Percentiles rank a stretch among this genome's conserved stretches.
phyloP scores from a whole-genome alignment of 2,113 vertebrate species.

The Aegotheles bennettii region DNA sequence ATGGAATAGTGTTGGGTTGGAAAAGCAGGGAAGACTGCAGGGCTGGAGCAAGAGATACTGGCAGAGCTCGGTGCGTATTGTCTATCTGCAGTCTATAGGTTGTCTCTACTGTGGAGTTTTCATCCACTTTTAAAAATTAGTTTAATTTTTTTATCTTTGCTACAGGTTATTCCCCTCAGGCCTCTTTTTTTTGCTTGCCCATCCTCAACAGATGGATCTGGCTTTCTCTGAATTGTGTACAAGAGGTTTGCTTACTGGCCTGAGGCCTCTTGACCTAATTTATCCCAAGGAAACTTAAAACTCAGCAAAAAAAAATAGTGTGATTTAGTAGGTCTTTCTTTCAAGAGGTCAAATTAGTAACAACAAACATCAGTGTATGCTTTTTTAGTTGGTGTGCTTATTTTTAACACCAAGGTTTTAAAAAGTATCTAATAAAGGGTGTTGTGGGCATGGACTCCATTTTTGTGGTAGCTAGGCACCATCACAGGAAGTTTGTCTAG shows the following conservation, averaged over 20 bases:
- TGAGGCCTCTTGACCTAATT: constrained; percentile 26
- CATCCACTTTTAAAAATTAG: background rate
- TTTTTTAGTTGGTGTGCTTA: background rate
- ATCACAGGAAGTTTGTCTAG: background rate
- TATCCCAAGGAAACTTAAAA: background rate
- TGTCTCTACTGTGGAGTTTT: background rate
- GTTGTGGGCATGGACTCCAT: background rate
- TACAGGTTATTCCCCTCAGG: background rate
- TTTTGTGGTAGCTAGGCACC: background rate
- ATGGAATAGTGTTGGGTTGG: background rate
- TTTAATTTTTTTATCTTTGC: background rate
- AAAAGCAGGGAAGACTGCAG: background rate
- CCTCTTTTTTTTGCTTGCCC: background rate
- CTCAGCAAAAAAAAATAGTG: background rate
- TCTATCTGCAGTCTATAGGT: background rate
- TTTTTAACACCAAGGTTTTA: background rate
- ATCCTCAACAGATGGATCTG: background rate
- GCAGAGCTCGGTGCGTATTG: background rate
- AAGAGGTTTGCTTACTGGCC: background rate
- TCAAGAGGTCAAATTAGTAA: background rate
- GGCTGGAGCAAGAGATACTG: background rate
- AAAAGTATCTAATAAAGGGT: background rate
- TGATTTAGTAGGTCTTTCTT: background rate
- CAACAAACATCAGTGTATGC: background rate
- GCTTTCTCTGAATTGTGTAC: background rate